Percentiles rank a stretch among this genome's conserved stretches.
These are phyloP conservation scores for Conopomorpha cramerella DNA, from an alignment of 1,140 invertebrate species.

Conservation along the genomic window DNA sequence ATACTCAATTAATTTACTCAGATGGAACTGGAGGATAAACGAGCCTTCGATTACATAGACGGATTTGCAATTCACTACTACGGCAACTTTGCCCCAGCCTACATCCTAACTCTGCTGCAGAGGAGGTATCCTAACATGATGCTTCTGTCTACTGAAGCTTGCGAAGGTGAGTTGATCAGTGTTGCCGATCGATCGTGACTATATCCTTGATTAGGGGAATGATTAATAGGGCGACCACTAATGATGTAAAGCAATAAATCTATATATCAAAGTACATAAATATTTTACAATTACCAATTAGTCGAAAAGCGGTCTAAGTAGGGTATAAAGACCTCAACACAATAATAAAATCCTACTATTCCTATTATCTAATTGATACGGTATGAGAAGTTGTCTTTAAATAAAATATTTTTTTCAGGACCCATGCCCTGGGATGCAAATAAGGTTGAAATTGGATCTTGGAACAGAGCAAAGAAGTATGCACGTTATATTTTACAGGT, in stretches of 20 bases:
- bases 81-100: conserved; percentile 58
- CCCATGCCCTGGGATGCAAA: conserved; percentile 35
- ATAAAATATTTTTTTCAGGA: conserved; percentile 15
- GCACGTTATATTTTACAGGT: conserved; percentile 30
- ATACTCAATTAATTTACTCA: too few relatives aligned
- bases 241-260: neutral
- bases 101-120: conserved; percentile 58
- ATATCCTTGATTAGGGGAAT: neutral
- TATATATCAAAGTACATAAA: neutral
- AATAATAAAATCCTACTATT: too few relatives aligned
- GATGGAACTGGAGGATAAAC: conserved; percentile 33
- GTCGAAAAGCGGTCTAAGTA: neutral
- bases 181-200: neutral
- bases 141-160: conserved; percentile 73
- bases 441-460: conserved; percentile 34
- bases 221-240: neutral
- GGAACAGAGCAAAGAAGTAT: conserved; percentile 30
- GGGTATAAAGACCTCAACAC: too few relatives aligned
- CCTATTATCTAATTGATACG: neutral
- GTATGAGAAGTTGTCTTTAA: too few relatives aligned
- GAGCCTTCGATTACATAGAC: conserved; percentile 65
- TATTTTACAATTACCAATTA: neutral
- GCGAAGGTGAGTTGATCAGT: conserved; percentile 42
- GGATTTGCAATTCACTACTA: conserved; percentile 78
- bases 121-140: conserved; percentile 66